phyloP scores from a whole-genome alignment of 2,797 vertebrate species.

The Microctenopoma lineatum region DNA sequence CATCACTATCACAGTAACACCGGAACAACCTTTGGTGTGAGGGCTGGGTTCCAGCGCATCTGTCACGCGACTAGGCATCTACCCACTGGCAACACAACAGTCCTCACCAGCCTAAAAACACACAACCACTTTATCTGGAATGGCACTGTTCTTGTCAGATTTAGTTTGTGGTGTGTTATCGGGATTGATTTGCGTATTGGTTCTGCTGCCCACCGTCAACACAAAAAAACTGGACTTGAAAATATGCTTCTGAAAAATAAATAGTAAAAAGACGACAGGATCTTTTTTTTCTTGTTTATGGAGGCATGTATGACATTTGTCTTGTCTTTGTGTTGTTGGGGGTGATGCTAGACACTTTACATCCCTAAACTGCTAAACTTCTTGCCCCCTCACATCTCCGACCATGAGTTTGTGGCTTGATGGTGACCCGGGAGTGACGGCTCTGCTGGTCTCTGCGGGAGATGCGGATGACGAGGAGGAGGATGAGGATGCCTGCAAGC shows the following conservation, averaged over 20 bases:
- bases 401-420: background rate
- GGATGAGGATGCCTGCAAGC: conserved; percentile 26
- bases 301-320: background rate
- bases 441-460: conserved; percentile 11
- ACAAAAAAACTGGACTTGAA: conserved; percentile 1
- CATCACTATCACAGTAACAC: conserved; percentile 77
- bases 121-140: conserved; percentile 56
- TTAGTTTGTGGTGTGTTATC: conserved; percentile 22
- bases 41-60: conserved; percentile 75
- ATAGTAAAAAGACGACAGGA: background rate
- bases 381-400: background rate
- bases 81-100: conserved; percentile 65
- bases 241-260: background rate
- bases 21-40: conserved; percentile 75
- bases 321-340: background rate
- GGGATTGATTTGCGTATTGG: conserved; percentile 17
- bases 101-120: conserved; percentile 33
- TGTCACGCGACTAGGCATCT: conserved; percentile 67
- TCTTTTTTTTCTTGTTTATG: conserved; percentile 8
- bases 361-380: background rate
- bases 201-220: background rate
- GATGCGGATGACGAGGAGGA: conserved; percentile 51
- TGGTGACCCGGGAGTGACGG: background rate
- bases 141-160: conserved; percentile 37
- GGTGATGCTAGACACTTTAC: background rate